Percentiles rank a stretch among this genome's conserved stretches.
Evolutionary conservation across 2,113 vertebrate genomes (phyloP).

Genomic region (Todiramphus saurophagus): DNA sequence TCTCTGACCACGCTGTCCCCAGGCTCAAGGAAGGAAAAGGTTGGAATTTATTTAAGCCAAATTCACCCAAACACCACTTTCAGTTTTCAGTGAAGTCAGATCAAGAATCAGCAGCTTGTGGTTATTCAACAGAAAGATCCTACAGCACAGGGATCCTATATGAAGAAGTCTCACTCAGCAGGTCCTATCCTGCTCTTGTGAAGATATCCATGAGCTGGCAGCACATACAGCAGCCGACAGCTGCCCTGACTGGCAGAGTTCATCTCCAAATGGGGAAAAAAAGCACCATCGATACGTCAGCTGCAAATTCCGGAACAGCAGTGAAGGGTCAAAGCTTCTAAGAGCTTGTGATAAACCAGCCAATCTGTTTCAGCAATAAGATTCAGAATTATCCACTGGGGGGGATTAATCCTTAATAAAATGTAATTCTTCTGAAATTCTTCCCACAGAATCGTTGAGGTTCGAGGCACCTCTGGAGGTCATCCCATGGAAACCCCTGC

Average conservation of each 20-base stretch:
- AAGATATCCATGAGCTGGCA: neutral
- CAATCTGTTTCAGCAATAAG: neutral
- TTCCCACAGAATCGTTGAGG: neutral
- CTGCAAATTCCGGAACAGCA: neutral
- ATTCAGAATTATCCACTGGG: neutral
- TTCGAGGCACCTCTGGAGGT: neutral
- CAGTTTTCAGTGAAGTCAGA: neutral
- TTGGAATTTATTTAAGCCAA: neutral
- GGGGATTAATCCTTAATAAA: neutral
- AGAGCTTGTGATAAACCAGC: neutral
- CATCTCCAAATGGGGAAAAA: neutral
- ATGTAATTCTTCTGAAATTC: neutral
- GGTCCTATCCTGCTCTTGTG: neutral
- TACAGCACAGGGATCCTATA: neutral
- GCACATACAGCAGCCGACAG: fast-evolving
- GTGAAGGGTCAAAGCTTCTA: neutral
- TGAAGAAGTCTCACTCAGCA: neutral
- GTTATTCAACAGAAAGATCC: neutral
- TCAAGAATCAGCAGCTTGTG: neutral
- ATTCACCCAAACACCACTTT: neutral
- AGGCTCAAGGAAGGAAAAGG: neutral
- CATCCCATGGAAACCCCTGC: neutral
- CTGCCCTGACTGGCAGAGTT: neutral
- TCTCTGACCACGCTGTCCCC: neutral
- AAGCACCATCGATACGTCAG: neutral